phyloP scores from a whole-genome alignment of 2,888 invertebrate species.

The Alloscopus bannaensis region DNA sequence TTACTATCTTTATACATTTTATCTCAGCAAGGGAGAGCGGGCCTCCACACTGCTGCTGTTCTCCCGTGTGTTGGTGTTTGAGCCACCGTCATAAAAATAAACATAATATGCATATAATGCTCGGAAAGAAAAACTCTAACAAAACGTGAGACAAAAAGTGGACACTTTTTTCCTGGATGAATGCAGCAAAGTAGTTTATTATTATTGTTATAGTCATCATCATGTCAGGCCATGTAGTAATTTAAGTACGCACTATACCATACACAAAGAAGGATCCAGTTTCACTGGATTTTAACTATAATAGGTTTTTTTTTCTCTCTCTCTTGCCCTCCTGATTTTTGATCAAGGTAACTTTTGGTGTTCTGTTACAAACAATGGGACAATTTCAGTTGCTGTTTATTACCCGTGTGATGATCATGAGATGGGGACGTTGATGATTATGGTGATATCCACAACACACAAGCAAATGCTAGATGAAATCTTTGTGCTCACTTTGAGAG shows the following conservation, averaged over 20 bases:
- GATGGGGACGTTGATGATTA: slow-evolving; percentile 50
- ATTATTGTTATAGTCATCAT: slow-evolving; percentile 26
- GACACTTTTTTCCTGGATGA: not conserved
- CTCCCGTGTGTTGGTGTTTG: too few relatives aligned
- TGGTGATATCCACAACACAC: slow-evolving; percentile 34
- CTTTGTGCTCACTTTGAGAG: not conserved
- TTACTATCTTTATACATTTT: slow-evolving; percentile 29
- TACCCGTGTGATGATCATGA: slow-evolving; percentile 51
- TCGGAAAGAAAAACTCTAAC: too few relatives aligned
- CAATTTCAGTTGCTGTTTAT: slow-evolving; percentile 59
- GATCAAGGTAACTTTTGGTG: slow-evolving; percentile 32
- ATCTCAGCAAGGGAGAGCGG: not conserved
- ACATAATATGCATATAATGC: too few relatives aligned
- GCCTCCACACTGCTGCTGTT: too few relatives aligned
- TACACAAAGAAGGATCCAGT: slow-evolving; percentile 49
- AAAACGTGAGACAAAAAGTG: not conserved
- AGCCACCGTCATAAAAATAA: too few relatives aligned
- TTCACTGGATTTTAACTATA: slow-evolving; percentile 57
- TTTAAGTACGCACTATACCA: slow-evolving; percentile 16
- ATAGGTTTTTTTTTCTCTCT: slow-evolving; percentile 11
- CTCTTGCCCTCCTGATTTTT: not conserved
- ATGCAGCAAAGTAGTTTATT: not conserved
- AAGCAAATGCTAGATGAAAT: too few relatives aligned
- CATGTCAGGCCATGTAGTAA: slow-evolving; percentile 38
- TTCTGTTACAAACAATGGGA: slow-evolving; percentile 62